Percentiles rank a stretch among this genome's conserved stretches.
phyloP scores from a whole-genome alignment of 2,888 invertebrate species.

The Orthonychiurus folsomi region DNA sequence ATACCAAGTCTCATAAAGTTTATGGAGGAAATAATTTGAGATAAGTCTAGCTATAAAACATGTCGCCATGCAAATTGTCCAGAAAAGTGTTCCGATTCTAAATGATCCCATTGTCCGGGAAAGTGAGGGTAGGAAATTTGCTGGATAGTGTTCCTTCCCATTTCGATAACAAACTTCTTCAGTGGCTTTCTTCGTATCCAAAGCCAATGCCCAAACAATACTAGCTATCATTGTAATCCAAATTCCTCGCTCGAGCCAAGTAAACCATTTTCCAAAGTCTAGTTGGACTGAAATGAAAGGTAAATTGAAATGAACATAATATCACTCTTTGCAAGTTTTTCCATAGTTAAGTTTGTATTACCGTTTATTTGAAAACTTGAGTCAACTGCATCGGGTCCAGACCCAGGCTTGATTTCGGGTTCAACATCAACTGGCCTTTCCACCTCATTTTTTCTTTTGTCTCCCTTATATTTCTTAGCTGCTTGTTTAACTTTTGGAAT shows the following conservation, averaged over 20 bases:
- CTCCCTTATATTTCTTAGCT: not conserved
- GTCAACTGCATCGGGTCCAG: not conserved
- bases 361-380: not conserved
- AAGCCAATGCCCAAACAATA: conserved; percentile 5
- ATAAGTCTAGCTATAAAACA: conserved; percentile 8
- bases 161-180: not conserved
- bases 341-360: not conserved
- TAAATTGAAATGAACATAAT: too few relatives aligned
- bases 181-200: conserved; percentile 11
- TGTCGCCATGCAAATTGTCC: conserved; percentile 11
- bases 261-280: conserved; percentile 10
- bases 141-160: not conserved
- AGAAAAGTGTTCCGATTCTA: conserved; percentile 5
- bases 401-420: not conserved
- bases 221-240: conserved; percentile 11
- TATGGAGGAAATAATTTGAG: conserved; percentile 8
- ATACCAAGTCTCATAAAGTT: conserved; percentile 11
- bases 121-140: conserved; percentile 12
- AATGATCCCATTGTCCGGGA: conserved; percentile 13
- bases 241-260: conserved; percentile 11
- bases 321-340: too few relatives aligned
- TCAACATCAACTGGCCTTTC: not conserved
- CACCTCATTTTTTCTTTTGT: not conserved
- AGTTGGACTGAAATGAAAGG: conserved; percentile 5
- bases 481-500: not conserved